phyloP scores from a whole-genome alignment of 2,797 vertebrate genomes.

The Sphaeramia orbicularis region DNA sequence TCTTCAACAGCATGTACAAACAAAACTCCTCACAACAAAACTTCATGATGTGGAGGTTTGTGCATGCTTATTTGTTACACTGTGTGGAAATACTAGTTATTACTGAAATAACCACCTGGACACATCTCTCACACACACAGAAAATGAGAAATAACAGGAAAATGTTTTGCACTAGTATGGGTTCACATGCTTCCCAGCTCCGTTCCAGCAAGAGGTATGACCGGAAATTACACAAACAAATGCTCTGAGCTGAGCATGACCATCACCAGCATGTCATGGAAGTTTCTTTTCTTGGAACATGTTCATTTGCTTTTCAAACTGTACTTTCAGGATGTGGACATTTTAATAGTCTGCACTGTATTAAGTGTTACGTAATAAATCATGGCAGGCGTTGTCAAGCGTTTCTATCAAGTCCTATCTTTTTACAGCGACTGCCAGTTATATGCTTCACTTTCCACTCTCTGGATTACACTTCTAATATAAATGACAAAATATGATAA shows the following conservation, averaged over 20 bases:
- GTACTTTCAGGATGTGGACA: slow-evolving; percentile 17
- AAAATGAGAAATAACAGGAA: slow-evolving; percentile 9
- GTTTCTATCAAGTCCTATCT: neutral
- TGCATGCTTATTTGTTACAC: too few relatives aligned
- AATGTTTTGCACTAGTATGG: slow-evolving; percentile 2
- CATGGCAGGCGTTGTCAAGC: neutral
- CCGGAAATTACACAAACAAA: slow-evolving; percentile 56
- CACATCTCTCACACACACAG: too few relatives aligned
- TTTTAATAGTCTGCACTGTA: slow-evolving; percentile 7
- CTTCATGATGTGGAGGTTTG: neutral
- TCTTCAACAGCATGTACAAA: neutral
- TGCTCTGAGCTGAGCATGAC: slow-evolving; percentile 17
- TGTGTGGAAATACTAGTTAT: too few relatives aligned
- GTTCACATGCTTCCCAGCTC: slow-evolving; percentile 21
- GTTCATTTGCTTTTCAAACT: slow-evolving; percentile 49
- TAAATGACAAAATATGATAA: slow-evolving; percentile 19
- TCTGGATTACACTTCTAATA: neutral
- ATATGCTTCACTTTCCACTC: neutral
- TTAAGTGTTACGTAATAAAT: slow-evolving; percentile 30
- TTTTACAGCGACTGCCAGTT: too few relatives aligned
- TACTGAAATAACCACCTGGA: too few relatives aligned
- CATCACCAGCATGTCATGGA: slow-evolving; percentile 20
- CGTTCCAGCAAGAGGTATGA: slow-evolving; percentile 17
- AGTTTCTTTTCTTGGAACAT: slow-evolving; percentile 38
- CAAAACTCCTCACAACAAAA: neutral